Evolutionary conservation across 64 coral and sea anemone species (phyloP).

Genomic region (Stylophora pistillata): DNA sequence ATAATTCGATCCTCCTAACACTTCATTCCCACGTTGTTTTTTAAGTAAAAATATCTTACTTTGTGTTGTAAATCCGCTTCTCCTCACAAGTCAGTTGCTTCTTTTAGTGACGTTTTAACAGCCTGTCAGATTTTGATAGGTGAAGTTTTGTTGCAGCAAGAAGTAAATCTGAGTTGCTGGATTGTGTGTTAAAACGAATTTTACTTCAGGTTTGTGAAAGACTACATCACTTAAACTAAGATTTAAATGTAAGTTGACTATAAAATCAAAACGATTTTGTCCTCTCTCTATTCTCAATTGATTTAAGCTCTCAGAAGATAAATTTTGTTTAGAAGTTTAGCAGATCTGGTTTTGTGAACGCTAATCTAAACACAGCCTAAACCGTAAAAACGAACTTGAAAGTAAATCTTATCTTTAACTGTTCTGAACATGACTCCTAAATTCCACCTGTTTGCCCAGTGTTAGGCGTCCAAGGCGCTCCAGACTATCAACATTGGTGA

Average conservation of each 20-base stretch:
- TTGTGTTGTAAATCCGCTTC: constrained; percentile 41
- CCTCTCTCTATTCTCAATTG: neutral
- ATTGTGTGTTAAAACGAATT: constrained; percentile 8
- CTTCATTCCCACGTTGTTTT: too few relatives aligned
- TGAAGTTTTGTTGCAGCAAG: neutral
- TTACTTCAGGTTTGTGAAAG: constrained; percentile 9
- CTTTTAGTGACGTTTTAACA: constrained; percentile 21
- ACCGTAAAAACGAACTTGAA: neutral
- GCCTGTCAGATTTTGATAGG: neutral
- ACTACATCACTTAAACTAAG: neutral
- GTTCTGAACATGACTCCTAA: constrained; percentile 47
- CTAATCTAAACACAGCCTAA: neutral
- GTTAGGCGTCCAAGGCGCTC: constrained; percentile 58
- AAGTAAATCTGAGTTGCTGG: constrained; percentile 5
- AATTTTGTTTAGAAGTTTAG: neutral
- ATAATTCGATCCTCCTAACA: too few relatives aligned
- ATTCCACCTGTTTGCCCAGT: constrained; percentile 49
- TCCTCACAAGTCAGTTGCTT: constrained; percentile 22
- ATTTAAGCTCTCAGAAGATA: neutral
- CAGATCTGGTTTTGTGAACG: neutral
- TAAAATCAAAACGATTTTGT: neutral
- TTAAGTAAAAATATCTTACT: constrained; percentile 31
- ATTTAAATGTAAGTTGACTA: neutral
- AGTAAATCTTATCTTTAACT: constrained; percentile 36
- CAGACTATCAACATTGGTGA: constrained; percentile 44